phyloP scores from a whole-genome alignment of 2,888 invertebrate species.

The Tineola bisselliella region DNA sequence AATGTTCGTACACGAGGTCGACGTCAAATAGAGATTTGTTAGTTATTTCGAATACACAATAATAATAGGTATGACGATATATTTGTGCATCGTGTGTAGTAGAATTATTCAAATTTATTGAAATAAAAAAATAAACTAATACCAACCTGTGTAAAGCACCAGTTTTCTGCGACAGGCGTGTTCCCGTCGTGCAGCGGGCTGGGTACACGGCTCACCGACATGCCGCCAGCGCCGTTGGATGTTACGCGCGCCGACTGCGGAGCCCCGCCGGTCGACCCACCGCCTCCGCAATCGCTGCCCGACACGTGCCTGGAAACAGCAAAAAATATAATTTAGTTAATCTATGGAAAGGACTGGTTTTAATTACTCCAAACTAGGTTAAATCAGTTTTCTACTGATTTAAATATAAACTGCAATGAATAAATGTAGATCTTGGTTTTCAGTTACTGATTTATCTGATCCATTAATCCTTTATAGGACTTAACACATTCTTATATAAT shows the following conservation, averaged over 20 bases:
- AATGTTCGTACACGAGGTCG: conserved; percentile 13
- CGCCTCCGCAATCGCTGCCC: conserved; percentile 59
- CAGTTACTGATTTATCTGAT: background rate
- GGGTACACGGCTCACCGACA: conserved; percentile 96
- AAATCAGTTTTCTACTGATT: no score
- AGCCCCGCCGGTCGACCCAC: conserved; percentile 61
- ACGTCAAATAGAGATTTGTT: background rate
- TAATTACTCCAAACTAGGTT: no score
- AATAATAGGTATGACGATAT: background rate
- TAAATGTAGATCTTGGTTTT: no score
- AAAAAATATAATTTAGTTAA: no score
- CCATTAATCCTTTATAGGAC: no score
- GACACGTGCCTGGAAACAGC: conserved; percentile 70
- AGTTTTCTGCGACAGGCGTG: conserved; percentile 98
- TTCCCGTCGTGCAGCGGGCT: conserved; percentile 96
- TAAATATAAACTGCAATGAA: no score
- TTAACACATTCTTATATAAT: background rate
- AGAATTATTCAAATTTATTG: background rate
- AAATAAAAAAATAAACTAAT: background rate
- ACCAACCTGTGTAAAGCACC: conserved; percentile 98
- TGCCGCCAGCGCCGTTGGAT: conserved; percentile 86
- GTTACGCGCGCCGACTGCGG: conserved; percentile 88
- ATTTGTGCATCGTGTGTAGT: background rate
- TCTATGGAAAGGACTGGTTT: no score
- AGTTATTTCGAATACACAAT: background rate